Percentiles rank a stretch among this genome's conserved stretches.
phyloP scores from a whole-genome alignment of 2,113 vertebrate species.

The Vicugna pacos region DNA sequence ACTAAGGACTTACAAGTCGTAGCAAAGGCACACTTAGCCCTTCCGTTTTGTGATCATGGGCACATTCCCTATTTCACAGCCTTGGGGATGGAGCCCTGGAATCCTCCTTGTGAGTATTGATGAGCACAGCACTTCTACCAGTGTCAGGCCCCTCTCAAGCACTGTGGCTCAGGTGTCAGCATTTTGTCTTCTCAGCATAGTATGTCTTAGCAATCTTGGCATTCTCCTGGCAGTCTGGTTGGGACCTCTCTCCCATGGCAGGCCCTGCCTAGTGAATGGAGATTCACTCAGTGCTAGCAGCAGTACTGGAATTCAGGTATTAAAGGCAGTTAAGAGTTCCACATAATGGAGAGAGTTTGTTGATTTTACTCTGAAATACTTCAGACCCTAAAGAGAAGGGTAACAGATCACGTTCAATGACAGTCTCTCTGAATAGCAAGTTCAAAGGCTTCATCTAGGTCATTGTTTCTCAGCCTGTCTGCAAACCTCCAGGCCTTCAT shows the following conservation, averaged over 20 bases:
- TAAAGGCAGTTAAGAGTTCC: not conserved
- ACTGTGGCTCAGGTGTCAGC: not conserved
- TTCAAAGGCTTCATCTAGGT: not conserved
- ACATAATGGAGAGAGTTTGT: not conserved
- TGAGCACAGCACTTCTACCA: not conserved
- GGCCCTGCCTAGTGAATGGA: not conserved
- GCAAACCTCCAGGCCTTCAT: not conserved
- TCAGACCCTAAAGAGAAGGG: not conserved
- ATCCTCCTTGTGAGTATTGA: not conserved
- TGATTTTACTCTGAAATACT: not conserved
- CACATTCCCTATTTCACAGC: not conserved
- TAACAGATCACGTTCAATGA: not conserved
- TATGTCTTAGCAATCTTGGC: not conserved
- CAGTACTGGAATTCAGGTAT: not conserved
- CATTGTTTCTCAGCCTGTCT: not conserved
- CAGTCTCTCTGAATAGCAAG: not conserved
- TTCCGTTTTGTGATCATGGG: not conserved
- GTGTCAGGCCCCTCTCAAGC: not conserved
- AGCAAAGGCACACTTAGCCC: not conserved
- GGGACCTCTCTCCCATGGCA: not conserved
- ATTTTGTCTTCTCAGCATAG: constrained; percentile 2
- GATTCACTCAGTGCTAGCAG: not conserved
- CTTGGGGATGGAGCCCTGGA: not conserved
- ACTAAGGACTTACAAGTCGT: not conserved
- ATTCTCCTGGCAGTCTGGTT: not conserved